Base-by-base conservation (phyloP, 1,140 invertebrate species). In the Ooceraea biroi region DNA sequence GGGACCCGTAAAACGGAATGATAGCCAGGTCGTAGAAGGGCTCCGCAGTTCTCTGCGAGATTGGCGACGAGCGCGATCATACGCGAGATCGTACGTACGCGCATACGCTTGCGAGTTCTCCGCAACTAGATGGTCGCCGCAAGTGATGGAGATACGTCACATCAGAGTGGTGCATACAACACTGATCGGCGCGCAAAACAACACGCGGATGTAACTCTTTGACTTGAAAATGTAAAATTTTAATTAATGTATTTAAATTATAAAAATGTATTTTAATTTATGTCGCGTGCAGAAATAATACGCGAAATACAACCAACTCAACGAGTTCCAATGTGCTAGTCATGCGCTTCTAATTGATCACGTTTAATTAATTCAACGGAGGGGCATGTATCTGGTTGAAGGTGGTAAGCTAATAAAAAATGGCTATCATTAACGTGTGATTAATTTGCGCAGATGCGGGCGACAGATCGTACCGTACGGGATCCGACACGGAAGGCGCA, bases 391-490 rank as follows among this genome's bases (percentile, higher is more conserved):
- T 65, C 11, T 69, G 27, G 50, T 36, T 57, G 41, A 78, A 12
- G 36, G 65, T 10, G 36, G 36, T 36, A 0, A 46, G n/a, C n/a
- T 71, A 25, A 71, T 57, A 69, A 57, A 36, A 80, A 58, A 44
- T 57, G 50, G 57, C 22, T n/a, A 30, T 22, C 50, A 71, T 80
- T 71, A 58, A 58, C 36, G 65, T 57, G 36, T 69, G 76, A 80
- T 80, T 80, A 80, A 80, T 71, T 60, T 44, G 55, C 50, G 19
- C 88, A 96, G 95, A 95, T 91, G 93, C 95, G 27, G 89, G 80
- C 77, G 95, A 96, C 71, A 94, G 95, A 25, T 94, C 94, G 44
- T 96, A 96, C 84, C 94, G 95, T 52, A 96, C 96, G 0, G 96
- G 95, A 63, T 95, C 94, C 57, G 95, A 96, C 86, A 95, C 95